Evolutionary conservation across 2,113 vertebrate species (phyloP).

Genomic region (Hypomesus transpacificus): DNA sequence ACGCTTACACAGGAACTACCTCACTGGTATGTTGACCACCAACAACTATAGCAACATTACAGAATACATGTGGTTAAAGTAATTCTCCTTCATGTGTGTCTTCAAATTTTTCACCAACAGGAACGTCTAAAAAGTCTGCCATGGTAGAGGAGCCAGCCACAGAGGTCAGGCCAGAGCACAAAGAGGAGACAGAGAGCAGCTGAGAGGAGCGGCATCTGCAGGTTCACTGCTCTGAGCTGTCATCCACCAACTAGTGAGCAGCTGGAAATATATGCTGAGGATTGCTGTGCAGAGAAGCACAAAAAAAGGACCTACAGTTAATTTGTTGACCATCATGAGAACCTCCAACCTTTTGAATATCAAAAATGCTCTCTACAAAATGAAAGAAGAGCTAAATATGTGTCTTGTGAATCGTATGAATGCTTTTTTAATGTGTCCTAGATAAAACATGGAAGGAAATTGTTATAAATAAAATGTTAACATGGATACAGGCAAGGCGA

Average conservation of each 20-base stretch:
- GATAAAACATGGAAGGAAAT: too few relatives aligned
- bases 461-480: too few relatives aligned
- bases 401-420: too few relatives aligned
- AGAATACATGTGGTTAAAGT: neutral
- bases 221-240: slow-evolving; percentile 1
- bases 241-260: neutral
- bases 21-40: slow-evolving; percentile 74
- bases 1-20: slow-evolving; percentile 79
- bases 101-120: slow-evolving; percentile 39
- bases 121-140: slow-evolving; percentile 60
- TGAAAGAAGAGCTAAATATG: too few relatives aligned
- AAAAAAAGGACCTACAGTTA: neutral
- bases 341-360: too few relatives aligned
- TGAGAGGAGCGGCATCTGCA: slow-evolving; percentile 24
- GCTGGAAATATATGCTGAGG: neutral
- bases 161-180: slow-evolving; percentile 43
- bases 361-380: too few relatives aligned
- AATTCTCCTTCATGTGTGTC: neutral
- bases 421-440: too few relatives aligned
- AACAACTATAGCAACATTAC: neutral
- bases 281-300: slow-evolving; percentile 6
- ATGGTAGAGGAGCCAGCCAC: slow-evolving; percentile 60
- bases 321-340: neutral
- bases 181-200: slow-evolving; percentile 31
- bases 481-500: too few relatives aligned